These are phyloP conservation scores for Montipora sp. DNA, from an alignment of 64 coral and sea anemone species.

Conservation along the genomic window DNA sequence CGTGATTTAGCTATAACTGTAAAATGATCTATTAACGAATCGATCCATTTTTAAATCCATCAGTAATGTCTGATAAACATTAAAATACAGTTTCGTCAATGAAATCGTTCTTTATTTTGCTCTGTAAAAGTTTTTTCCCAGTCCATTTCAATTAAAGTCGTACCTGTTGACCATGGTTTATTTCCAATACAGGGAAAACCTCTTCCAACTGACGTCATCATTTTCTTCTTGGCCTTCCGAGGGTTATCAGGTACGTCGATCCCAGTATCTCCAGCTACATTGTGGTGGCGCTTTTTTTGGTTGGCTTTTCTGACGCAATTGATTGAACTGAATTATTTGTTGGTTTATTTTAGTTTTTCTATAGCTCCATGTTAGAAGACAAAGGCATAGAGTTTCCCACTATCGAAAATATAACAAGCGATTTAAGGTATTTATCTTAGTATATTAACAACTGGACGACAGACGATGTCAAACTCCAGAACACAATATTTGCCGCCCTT, in stretches of 20 bases:
- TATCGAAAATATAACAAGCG: not conserved
- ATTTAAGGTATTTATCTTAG: conserved; percentile 1
- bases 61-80: too few species aligned
- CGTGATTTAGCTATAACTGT: too few species aligned
- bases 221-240: conserved; percentile 68
- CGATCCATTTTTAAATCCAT: too few species aligned
- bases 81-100: too few species aligned
- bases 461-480: too few species aligned
- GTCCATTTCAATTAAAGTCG: too few species aligned
- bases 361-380: not conserved
- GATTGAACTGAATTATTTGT: too few species aligned
- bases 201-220: conserved; percentile 62
- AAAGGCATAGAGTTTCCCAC: not conserved
- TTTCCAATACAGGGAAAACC: conserved; percentile 42
- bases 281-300: too few species aligned
- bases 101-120: too few species aligned
- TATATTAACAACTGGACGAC: not conserved
- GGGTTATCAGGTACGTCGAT: conserved; percentile 34
- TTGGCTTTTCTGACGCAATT: not conserved
- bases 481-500: too few species aligned
- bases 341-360: conserved; percentile 21
- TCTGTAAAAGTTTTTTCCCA: too few species aligned
- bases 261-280: not conserved
- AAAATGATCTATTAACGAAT: too few species aligned
- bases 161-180: not conserved